Evolutionary conservation across 1,140 invertebrate species (phyloP), one percentile per base, ranked within the genome.

Genomic region (Drosophila arawakana): DNA sequence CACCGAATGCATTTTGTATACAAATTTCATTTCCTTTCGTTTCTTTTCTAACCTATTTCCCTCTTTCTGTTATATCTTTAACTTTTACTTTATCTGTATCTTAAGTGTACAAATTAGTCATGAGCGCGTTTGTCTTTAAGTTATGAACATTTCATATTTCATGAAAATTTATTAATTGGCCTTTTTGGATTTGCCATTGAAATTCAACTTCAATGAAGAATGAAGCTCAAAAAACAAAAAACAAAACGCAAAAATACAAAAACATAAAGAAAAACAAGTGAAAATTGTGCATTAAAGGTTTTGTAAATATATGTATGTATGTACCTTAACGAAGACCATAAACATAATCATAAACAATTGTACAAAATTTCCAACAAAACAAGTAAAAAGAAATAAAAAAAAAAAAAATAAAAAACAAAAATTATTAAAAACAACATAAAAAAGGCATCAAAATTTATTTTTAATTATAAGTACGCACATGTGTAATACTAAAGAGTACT

Each of bases 41-140:
- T n/a, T 30, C 44, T 39, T 7, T n/a, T 43, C 39, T 43, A 43
- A 21, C 18, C 13, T 25, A 13, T 52, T 13, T 47, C 9, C 25
- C 11, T 41, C 5, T 52, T 0, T n/a, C 44, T 47, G 15, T n/a
- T 50, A 1, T 49, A 18, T 57, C 7, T 18, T 4, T 50, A 15
- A 78, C 21, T 49, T 25, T 58, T 35, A 57, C 37, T 63, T 1
- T 66, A 54, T 60, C 61, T 74, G 18, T 60, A 62, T 75, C 75
- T 74, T 76, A 89, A 89, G 84, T 90, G 84, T 89, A 89, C 84
- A 89, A 89, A 89, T 89, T 89, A 89, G 84, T 89, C 84, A 89
- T 90, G 80, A 75, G 78, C 75, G 85, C 78, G 84, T 90, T 89
- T 78, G 84, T 85, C 85, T 90, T 78, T 89, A 88, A 88, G 84